Evolutionary conservation across 2,113 vertebrate genomes (phyloP), one percentile per base, ranked within the genome.

Genomic region (Empidonax traillii): DNA sequence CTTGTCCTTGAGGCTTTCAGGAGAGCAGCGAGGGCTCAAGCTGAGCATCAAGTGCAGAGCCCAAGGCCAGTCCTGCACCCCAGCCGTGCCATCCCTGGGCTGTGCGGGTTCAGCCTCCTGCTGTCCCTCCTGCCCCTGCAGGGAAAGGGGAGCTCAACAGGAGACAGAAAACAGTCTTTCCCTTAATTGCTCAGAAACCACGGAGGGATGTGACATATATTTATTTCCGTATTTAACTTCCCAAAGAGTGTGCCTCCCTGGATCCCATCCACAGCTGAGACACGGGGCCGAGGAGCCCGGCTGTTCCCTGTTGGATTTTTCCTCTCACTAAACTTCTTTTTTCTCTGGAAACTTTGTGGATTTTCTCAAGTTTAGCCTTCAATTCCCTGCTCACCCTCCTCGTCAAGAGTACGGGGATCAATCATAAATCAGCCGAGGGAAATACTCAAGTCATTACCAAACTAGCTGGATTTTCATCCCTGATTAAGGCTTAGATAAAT

Each of bases 401-500:
- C 86, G 1, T n/a, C 25, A 14, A 73, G 83, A 93, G 80, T 2
- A 71, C 3, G 16, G 87, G 84, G 89, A 93, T 95, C 87, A 90
- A 95, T 76, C 77, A 63, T 76, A 89, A 92, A 95, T 96, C 96
- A 97, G 94, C 68, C 12, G 2, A 94, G 80, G 88, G 91, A 94
- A 96, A 94, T 77, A 86, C 41, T 17, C 86, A 65, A 96, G 93
- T 94, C 95, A 93, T 96, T 96, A 93, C 89, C 82, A 96, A 95
- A 93, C 63, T 84, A 86, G 87, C 95, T 74, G 89, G 94, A 95
- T 91, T 90, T 94, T 96, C 94, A 94, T 96, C 87, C 86, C 76
- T 93, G 91, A 96, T 97, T 97, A 97, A 95, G 94, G 91, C 91
- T 95, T 67, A 95, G 96, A 97, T 90, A 96, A 97, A 97, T 95